Evolutionary conservation across 2,797 vertebrate genomes (phyloP).

Genomic region (Eutrigla gurnardus): DNA sequence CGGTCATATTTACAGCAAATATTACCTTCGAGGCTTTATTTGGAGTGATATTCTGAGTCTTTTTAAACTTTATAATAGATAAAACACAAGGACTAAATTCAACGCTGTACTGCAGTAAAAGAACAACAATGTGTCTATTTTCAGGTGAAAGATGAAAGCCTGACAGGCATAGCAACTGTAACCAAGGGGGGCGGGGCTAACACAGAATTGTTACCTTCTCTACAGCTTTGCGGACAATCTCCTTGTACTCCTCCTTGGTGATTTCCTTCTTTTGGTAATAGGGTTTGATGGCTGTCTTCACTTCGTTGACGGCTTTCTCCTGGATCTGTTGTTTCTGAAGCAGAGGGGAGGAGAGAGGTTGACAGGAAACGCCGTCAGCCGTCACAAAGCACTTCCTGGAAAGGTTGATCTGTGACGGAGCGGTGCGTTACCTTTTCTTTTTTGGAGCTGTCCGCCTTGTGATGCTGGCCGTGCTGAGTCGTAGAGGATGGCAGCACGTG

Average conservation of each 20-base stretch:
- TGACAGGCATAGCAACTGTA: background rate
- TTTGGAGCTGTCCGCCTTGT: conserved; percentile 94
- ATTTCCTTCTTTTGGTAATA: conserved; percentile 99
- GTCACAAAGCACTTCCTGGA: background rate
- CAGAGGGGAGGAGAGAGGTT: background rate
- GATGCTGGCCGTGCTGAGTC: conserved; percentile 83
- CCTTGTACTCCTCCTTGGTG: conserved; percentile 98
- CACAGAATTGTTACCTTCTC: conserved; percentile 88
- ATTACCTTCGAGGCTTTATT: background rate
- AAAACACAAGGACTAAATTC: background rate
- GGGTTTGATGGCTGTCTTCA: conserved; percentile 96
- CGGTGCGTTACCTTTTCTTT: conserved; percentile 91
- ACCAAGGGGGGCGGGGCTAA: background rate
- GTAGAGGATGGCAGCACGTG: conserved; percentile 88
- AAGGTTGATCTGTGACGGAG: background rate
- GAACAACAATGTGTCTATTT: background rate
- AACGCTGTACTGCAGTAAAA: background rate
- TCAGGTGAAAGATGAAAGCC: background rate
- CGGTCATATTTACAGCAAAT: background rate
- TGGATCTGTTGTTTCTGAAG: conserved; percentile 94
- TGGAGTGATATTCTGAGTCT: background rate
- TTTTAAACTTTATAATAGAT: background rate
- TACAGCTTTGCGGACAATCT: conserved; percentile 98
- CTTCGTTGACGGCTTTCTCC: conserved; percentile 94
- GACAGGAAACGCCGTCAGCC: background rate